Base-by-base conservation (phyloP, 2,888 invertebrate genomes). In the Pachycephus smyrnensis region DNA sequence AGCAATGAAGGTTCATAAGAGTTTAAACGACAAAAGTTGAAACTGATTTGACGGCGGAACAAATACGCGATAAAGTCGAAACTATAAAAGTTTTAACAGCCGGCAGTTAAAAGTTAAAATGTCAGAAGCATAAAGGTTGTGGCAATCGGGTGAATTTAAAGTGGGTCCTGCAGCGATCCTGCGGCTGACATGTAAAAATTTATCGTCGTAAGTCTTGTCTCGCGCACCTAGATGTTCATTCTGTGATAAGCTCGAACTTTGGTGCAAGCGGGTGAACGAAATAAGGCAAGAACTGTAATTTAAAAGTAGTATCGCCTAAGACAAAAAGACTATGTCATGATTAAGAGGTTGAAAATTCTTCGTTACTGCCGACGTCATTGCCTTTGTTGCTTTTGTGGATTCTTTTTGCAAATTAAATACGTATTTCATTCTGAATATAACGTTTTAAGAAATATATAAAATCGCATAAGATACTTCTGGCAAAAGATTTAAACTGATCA, bases 31-130 rank as follows among this genome's bases (percentile, higher is more conserved):
- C 84, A 80, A 83, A 85, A 86, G 83, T 84, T 84, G 75, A 82
- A 84, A 82, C 83, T 81, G 82, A 85, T 84, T 83, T 80, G 82
- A 86, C 80, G 83, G 80, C 81, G 81, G 82, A 82, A 82, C 84
- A 84, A 84, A 86, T 83, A 80, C 79, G 79, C 80, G 79, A 82
- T 84, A 84, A 85, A 84, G 81, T 81, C 81, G 82, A 80, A 81
- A 80, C 83, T 83, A 83, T 82, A 84, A 85, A 86, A 85, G 84
- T 86, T 85, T 86, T 82, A 85, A 84, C 84, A 82, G 82, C 81
- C 75, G 78, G 81, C 80, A 82, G 84, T 85, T 84, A 80, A 84
- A 85, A 86, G 84, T 85, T 85, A 77, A 81, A 82, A 80, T 75
- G 80, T 80, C 79, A 73, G 78, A 69, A 73, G 75, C 77, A 77